Conservation (phyloP, 2,888 invertebrate species). For the Bruchidius siliquastri region DNA sequence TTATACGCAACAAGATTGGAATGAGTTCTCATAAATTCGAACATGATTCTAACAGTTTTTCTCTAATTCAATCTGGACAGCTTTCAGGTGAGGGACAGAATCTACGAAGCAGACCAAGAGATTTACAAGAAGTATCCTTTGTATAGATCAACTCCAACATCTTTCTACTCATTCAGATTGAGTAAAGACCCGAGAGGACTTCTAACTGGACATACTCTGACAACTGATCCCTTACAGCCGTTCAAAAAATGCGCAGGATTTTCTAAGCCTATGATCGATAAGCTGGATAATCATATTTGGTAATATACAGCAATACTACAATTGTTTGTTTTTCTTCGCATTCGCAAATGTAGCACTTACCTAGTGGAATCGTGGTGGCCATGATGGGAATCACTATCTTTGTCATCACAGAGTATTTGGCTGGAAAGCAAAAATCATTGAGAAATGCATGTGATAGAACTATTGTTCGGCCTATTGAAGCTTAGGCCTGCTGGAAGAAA, state of each 20-base stretch:
- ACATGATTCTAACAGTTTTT: no score
- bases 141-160: conserved; percentile 1
- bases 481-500: conserved; percentile 19
- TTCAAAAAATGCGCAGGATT: conserved; percentile 2
- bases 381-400: conserved; percentile 52
- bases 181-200: not conserved
- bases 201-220: not conserved
- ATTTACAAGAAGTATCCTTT: conserved; percentile 1
- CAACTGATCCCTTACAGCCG: not conserved
- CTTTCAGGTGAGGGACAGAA: not conserved
- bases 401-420: conserved; percentile 65
- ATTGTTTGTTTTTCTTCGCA: no score
- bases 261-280: conserved; percentile 3
- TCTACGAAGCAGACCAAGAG: not conserved
- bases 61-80: not conserved
- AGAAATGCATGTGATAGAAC: not conserved
- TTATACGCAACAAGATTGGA: no score
- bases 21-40: no score
- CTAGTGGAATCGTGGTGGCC: conserved; percentile 53
- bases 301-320: conserved; percentile 1
- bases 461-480: conserved; percentile 15
- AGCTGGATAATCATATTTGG: not conserved
- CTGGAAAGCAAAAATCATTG: conserved; percentile 46
- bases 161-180: conserved; percentile 1
- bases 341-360: no score